Percentiles rank a stretch among this genome's conserved stretches.
These are phyloP conservation scores for Ophiodon elongatus DNA, from an alignment of 2,113 vertebrate genomes.

Conservation along the genomic window DNA sequence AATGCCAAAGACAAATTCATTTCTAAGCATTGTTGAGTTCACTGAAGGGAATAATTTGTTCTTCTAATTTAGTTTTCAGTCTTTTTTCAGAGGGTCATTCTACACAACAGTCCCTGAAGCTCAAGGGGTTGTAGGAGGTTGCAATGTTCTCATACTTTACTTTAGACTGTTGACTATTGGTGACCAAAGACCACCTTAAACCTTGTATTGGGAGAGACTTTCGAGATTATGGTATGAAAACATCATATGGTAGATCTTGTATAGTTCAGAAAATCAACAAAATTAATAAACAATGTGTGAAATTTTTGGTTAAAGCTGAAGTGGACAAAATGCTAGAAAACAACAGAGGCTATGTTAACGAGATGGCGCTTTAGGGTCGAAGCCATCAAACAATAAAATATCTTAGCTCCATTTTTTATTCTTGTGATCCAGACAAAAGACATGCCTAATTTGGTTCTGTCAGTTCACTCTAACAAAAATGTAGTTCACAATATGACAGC, in stretches of 20 bases:
- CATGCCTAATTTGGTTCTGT: not conserved
- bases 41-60: not conserved
- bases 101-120: not conserved
- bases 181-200: not conserved
- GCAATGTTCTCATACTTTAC: too few relatives aligned
- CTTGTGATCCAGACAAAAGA: not conserved
- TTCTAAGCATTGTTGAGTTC: not conserved
- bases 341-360: not conserved
- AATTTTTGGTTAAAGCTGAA: too few relatives aligned
- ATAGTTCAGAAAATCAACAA: not conserved
- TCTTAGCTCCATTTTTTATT: not conserved
- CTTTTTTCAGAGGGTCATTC: not conserved
- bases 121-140: not conserved
- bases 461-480: not conserved
- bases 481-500: not conserved
- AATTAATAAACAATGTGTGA: too few relatives aligned
- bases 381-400: not conserved
- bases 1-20: too few relatives aligned
- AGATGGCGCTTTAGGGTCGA: not conserved
- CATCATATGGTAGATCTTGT: not conserved
- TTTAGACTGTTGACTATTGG: not conserved
- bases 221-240: too few relatives aligned
- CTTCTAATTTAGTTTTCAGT: not conserved
- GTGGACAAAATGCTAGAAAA: not conserved
- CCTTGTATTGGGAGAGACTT: too few relatives aligned